These are phyloP conservation scores for Carabus problematicus DNA, from an alignment of 2,888 invertebrate species.

Conservation along the genomic window DNA sequence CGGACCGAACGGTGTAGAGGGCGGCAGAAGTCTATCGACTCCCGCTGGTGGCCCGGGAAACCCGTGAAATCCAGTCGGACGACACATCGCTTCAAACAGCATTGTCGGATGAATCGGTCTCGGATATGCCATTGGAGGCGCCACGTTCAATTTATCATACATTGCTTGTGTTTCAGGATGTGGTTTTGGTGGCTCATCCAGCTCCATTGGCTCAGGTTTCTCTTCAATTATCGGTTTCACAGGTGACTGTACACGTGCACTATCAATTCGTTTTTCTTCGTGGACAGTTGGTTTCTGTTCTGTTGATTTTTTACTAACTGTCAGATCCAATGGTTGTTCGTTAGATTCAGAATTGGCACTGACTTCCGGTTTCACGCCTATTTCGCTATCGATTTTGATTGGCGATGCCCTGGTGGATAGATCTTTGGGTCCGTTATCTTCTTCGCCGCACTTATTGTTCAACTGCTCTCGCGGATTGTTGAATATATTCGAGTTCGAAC, in stretches of 20 bases:
- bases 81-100: constrained; percentile 77
- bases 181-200: constrained; percentile 57
- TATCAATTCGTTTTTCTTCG: constrained; percentile 23
- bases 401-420: constrained; percentile 56
- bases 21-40: constrained; percentile 66
- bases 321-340: constrained; percentile 79
- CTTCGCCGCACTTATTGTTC: constrained; percentile 46
- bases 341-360: constrained; percentile 58
- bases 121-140: constrained; percentile 78
- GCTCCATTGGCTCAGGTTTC: constrained; percentile 65
- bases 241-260: constrained; percentile 14
- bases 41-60: constrained; percentile 59
- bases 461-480: constrained; percentile 52
- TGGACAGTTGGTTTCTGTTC: constrained; percentile 36
- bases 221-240: constrained; percentile 55
- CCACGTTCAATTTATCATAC: constrained; percentile 51
- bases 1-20: constrained; percentile 70
- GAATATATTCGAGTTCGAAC: constrained; percentile 49
- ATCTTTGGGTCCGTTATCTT: constrained; percentile 53
- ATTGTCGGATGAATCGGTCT: constrained; percentile 83
- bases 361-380: constrained; percentile 50
- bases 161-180: constrained; percentile 55
- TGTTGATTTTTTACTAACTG: constrained; percentile 65
- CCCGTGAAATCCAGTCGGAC: constrained; percentile 66
- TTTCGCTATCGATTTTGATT: constrained; percentile 54